Conservation (phyloP, 2,113 vertebrate species). For the Capra hircus region DNA sequence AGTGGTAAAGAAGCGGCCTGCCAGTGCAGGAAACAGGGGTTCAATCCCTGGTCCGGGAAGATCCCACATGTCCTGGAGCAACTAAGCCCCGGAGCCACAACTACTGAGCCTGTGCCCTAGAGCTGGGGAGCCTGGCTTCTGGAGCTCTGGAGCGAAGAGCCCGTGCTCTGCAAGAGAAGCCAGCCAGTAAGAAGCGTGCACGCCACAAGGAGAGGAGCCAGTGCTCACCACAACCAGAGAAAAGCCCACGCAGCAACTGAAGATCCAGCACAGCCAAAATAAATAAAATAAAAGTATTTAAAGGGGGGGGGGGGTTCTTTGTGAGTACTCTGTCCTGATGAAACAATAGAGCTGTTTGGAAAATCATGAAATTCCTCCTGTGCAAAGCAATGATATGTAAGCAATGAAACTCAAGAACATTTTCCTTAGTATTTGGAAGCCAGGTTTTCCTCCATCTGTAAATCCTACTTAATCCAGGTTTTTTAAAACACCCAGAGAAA, state of each 20-base stretch:
- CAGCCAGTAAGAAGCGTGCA: neutral
- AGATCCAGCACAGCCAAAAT: neutral
- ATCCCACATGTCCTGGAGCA: neutral
- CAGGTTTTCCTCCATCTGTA: neutral
- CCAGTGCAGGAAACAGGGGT: neutral
- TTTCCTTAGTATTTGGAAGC: neutral
- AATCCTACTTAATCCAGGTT: constrained; percentile 33
- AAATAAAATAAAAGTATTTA: neutral
- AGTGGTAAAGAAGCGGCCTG: neutral
- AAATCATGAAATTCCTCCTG: neutral
- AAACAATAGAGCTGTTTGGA: neutral
- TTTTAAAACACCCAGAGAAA: neutral
- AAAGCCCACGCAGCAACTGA: neutral
- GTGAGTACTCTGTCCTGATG: neutral
- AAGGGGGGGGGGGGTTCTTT: neutral
- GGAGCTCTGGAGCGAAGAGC: neutral
- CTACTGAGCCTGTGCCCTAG: neutral
- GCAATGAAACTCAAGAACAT: neutral
- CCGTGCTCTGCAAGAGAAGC: neutral
- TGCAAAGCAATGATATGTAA: neutral
- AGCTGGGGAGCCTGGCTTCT: neutral
- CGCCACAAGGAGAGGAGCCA: neutral
- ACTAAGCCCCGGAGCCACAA: neutral
- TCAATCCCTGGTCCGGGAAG: neutral
- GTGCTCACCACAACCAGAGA: neutral